Evolutionary conservation across 2,888 invertebrate genomes (phyloP).

Genomic region (Acleris holmiana): DNA sequence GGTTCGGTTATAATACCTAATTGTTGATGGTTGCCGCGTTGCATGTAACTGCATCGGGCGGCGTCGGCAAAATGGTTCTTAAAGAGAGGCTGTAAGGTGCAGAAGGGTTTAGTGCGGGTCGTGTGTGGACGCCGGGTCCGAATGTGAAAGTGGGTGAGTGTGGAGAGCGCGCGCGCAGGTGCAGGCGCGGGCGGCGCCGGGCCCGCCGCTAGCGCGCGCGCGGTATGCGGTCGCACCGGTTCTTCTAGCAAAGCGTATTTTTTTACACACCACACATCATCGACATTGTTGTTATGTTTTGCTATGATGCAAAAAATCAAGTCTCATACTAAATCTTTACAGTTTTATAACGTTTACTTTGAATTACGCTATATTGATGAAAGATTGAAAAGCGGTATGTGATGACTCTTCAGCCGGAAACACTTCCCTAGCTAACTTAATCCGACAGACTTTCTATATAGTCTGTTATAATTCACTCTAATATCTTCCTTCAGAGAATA

Average conservation of each 20-base stretch:
- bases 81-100: constrained; percentile 27
- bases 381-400: background rate
- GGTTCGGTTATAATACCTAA: constrained; percentile 31
- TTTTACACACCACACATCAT: constrained; percentile 80
- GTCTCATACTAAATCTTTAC: constrained; percentile 48
- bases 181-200: constrained; percentile 61
- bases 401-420: too few relatives aligned
- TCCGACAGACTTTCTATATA: too few relatives aligned
- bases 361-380: constrained; percentile 10
- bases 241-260: constrained; percentile 81
- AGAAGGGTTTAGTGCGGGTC: constrained; percentile 30
- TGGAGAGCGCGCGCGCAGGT: constrained; percentile 40
- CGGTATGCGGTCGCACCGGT: constrained; percentile 83
- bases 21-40: constrained; percentile 34
- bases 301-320: constrained; percentile 74
- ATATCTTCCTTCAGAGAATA: too few relatives aligned
- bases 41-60: constrained; percentile 12
- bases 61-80: constrained; percentile 26
- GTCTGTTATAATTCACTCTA: too few relatives aligned
- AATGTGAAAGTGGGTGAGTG: constrained; percentile 69
- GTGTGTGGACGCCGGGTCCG: constrained; percentile 45
- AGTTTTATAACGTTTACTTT: constrained; percentile 21
- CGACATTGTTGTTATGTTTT: constrained; percentile 81
- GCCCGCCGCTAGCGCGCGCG: constrained; percentile 78
- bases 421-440: too few relatives aligned